Conservation (phyloP, 1,140 invertebrate genomes). For the Tribolium madens region DNA sequence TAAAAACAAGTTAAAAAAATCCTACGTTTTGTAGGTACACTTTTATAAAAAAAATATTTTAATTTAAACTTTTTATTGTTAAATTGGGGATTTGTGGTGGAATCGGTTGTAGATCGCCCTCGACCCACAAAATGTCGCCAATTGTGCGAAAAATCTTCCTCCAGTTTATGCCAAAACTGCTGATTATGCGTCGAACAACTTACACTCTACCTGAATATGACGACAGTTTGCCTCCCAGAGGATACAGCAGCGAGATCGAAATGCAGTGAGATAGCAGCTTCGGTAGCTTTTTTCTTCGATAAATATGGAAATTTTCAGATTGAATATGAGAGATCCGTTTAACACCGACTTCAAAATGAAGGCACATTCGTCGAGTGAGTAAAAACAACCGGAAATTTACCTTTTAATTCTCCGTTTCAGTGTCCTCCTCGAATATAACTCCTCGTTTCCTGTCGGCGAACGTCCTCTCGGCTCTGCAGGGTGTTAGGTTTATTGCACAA, state of each 20-base stretch:
- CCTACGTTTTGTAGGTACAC: too few species aligned
- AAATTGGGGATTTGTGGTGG: too few species aligned
- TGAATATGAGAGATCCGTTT: conserved; percentile 64
- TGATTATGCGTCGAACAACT: conserved; percentile 90
- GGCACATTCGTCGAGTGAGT: conserved; percentile 64
- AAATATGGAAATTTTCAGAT: conserved; percentile 46
- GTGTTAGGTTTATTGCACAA: conserved; percentile 96
- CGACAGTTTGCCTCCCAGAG: conserved; percentile 79
- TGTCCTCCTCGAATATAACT: conserved; percentile 83
- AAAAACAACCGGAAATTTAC: not conserved
- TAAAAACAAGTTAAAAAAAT: too few species aligned
- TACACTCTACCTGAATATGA: conserved; percentile 87
- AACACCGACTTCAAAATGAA: conserved; percentile 65
- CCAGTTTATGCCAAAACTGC: conserved; percentile 86
- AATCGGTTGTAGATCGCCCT: conserved; percentile 83
- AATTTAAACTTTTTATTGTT: too few species aligned
- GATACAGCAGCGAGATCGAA: conserved; percentile 82
- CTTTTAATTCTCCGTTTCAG: conserved; percentile 62
- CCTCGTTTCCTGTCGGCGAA: conserved; percentile 85
- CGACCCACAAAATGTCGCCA: conserved; percentile 95
- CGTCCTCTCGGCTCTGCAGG: conserved; percentile 90
- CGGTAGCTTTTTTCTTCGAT: not conserved
- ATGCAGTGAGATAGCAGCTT: conserved; percentile 73
- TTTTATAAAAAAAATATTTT: too few species aligned
- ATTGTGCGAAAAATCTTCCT: conserved; percentile 90